Evolutionary conservation across 2,888 invertebrate species (phyloP).

Genomic region (Cerceris ruficornis): DNA sequence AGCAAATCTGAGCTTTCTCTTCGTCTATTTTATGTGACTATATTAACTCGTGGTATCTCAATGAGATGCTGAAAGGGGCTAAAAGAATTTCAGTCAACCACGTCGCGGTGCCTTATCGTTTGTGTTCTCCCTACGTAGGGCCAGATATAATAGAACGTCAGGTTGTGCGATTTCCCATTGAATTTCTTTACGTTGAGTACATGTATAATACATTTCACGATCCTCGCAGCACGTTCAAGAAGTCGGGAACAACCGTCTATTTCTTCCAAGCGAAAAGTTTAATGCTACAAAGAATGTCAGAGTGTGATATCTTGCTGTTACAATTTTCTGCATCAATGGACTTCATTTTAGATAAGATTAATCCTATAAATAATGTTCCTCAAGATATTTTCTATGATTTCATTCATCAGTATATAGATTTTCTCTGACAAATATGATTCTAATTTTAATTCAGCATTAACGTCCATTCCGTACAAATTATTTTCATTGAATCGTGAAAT

Average conservation of each 20-base stretch:
- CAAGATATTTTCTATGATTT: too few species aligned
- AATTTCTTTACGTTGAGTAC: slow-evolving; percentile 1
- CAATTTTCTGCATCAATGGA: slow-evolving; percentile 2
- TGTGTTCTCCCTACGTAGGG: neutral
- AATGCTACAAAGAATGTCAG: neutral
- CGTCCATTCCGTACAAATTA: too few species aligned
- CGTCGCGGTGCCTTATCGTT: neutral
- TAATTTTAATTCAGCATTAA: too few species aligned
- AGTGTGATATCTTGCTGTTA: neutral
- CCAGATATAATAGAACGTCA: slow-evolving; percentile 11
- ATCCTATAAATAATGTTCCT: neutral
- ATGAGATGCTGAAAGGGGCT: neutral
- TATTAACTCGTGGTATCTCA: too few species aligned
- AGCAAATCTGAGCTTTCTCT: too few species aligned
- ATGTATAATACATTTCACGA: neutral
- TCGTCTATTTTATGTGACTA: too few species aligned
- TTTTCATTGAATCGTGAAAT: too few species aligned
- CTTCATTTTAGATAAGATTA: neutral
- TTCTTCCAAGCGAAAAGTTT: slow-evolving; percentile 24
- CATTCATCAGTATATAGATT: too few species aligned
- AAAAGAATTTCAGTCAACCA: neutral
- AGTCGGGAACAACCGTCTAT: neutral
- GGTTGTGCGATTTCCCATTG: slow-evolving; percentile 1
- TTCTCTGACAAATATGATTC: too few species aligned
- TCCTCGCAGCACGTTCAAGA: slow-evolving; percentile 6